Conservation (phyloP, 2,113 vertebrate species). For the Porphyrio hochstetteri region DNA sequence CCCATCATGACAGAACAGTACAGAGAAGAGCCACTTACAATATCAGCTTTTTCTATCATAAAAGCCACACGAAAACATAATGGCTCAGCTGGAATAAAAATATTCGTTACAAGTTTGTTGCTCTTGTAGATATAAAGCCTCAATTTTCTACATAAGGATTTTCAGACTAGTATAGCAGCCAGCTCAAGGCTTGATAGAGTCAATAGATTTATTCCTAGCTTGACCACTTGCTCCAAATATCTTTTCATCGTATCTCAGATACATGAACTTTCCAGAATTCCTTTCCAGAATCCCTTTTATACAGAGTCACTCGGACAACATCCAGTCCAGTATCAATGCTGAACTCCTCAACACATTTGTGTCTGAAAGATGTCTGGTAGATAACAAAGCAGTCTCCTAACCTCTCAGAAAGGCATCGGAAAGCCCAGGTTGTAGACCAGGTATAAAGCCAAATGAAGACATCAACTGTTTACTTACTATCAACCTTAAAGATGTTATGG, state of each 20-base stretch:
- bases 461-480: neutral
- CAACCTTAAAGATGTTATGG: neutral
- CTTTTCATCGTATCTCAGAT: neutral
- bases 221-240: neutral
- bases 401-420: neutral
- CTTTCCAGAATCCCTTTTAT: neutral
- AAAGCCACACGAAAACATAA: neutral
- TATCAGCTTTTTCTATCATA: neutral
- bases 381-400: neutral
- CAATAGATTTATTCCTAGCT: neutral
- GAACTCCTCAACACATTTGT: neutral
- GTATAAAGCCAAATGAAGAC: neutral
- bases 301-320: neutral
- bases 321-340: neutral
- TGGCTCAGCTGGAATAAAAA: neutral
- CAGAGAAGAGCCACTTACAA: neutral
- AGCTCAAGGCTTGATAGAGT: neutral
- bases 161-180: neutral
- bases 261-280: neutral
- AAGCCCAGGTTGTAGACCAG: neutral
- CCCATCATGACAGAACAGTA: neutral
- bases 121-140: neutral
- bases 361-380: accelerated
- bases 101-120: neutral
- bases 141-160: neutral